These are phyloP conservation scores for Orchesella flavescens DNA, from an alignment of 2,888 invertebrate species.

Conservation along the genomic window DNA sequence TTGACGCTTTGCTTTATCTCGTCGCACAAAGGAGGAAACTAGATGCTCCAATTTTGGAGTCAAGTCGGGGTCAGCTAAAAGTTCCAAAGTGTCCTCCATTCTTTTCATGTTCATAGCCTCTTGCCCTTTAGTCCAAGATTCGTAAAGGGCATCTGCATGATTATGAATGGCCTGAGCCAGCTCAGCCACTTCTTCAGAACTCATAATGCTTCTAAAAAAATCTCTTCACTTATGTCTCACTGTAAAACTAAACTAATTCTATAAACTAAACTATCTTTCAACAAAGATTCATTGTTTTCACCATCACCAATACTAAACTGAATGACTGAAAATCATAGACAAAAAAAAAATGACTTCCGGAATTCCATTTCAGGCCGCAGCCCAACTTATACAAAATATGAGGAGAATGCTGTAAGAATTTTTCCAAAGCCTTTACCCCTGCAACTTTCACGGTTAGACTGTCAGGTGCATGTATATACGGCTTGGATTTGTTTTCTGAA, in stretches of 20 bases:
- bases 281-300: conserved; percentile 38
- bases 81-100: conserved; percentile 71
- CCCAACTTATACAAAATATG: too few relatives aligned
- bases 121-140: conserved; percentile 71
- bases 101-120: conserved; percentile 67
- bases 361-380: not conserved
- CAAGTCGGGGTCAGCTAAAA: conserved; percentile 69
- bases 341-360: conserved; percentile 9
- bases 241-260: not conserved
- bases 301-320: not conserved
- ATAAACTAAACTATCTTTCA: not conserved
- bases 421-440: too few relatives aligned
- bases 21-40: conserved; percentile 70
- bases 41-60: conserved; percentile 71
- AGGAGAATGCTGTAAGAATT: too few relatives aligned
- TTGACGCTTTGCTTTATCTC: conserved; percentile 70
- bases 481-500: too few relatives aligned
- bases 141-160: conserved; percentile 72
- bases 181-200: conserved; percentile 72
- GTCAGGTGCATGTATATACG: too few relatives aligned
- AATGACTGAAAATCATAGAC: not conserved
- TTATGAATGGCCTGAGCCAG: conserved; percentile 72
- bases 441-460: too few relatives aligned
- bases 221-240: not conserved
- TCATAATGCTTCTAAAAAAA: conserved; percentile 63